Evolutionary conservation across 2,797 vertebrate genomes (phyloP), one percentile per base, ranked within the genome.

Genomic region (Brachymystax lenok): DNA sequence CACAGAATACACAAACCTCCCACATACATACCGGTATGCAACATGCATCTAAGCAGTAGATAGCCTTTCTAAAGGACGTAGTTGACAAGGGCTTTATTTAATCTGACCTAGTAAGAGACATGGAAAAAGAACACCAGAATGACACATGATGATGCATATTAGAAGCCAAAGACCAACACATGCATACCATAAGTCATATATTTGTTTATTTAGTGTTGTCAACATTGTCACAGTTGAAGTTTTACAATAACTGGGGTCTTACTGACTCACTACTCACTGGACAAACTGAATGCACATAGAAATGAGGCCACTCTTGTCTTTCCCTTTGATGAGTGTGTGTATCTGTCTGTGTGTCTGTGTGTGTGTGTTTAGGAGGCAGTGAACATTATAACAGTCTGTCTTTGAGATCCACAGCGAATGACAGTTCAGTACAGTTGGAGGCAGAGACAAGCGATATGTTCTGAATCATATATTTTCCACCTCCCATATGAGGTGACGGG

Each of bases 141-240:
- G 12, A 16, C 40, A 21, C 17, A 72, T 54, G 52, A 69, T 24
- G 68, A 19, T 35, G 71, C 2, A 77, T 66, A 30, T 35, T 54
- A 19, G 12, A 35, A 13, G 28, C 54, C 81, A 83, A 83, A 71
- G 75, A 84, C 69, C 82, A 40, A 84, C 81, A 79, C 80, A 17
- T 76, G 19, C 24, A 27, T 92, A 91, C 88, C 90, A 90, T 93
- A 92, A 92, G 91, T 95, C 96, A 96, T 96, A 92, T 96, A 96
- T 94, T 92, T 87, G 95, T 96, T 97, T 96, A 97, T 97, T 98
- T 95, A 94, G 94, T 93, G 92, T 96, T 97, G 92, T 96, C 93
- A 96, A 97, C 96, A 96, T 94, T 93, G 94, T 96, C 97, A 98
- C 96, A 97, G 96, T 96, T 96, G 95, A 94, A 96, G 93, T 96